Conservation (phyloP, 1,140 invertebrate genomes). For the Pogonomyrmex californicus region DNA sequence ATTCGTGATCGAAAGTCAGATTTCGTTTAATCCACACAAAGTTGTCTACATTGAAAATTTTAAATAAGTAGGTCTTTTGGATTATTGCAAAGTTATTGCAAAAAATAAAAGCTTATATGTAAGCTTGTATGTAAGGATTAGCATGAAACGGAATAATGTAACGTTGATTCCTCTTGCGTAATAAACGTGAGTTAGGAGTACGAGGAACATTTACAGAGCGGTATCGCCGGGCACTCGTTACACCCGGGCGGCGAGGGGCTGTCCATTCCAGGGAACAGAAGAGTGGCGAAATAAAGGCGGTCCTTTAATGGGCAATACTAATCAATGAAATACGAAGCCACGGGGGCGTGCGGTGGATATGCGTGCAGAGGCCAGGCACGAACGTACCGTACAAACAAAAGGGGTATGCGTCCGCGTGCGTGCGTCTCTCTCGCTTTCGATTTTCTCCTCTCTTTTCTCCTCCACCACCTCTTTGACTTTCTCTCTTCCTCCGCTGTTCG, state of each 20-base stretch:
- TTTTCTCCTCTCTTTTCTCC: conserved; percentile 35
- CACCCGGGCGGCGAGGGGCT: conserved; percentile 31
- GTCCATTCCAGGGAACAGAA: conserved; percentile 71
- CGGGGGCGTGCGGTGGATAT: conserved; percentile 69
- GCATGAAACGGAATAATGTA: background rate
- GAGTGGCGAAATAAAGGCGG: conserved; percentile 81
- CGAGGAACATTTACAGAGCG: conserved; percentile 9
- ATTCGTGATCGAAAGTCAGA: background rate
- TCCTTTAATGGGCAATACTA: conserved; percentile 86
- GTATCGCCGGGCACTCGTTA: conserved; percentile 36
- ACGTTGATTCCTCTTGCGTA: background rate
- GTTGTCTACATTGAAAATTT: background rate
- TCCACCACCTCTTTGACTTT: conserved; percentile 23
- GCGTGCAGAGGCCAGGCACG: conserved; percentile 66
- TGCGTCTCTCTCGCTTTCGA: conserved; percentile 51
- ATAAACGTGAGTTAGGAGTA: conserved; percentile 21
- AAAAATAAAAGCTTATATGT: background rate
- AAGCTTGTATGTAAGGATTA: background rate
- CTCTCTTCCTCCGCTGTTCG: conserved; percentile 35
- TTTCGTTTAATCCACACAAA: background rate
- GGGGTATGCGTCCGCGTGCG: conserved; percentile 78
- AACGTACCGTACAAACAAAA: conserved; percentile 83
- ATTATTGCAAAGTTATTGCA: background rate
- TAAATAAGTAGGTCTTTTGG: background rate
- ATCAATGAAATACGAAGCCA: conserved; percentile 85